Conservation (phyloP, 2,888 invertebrate species). For the Drosophila eohydei region DNA sequence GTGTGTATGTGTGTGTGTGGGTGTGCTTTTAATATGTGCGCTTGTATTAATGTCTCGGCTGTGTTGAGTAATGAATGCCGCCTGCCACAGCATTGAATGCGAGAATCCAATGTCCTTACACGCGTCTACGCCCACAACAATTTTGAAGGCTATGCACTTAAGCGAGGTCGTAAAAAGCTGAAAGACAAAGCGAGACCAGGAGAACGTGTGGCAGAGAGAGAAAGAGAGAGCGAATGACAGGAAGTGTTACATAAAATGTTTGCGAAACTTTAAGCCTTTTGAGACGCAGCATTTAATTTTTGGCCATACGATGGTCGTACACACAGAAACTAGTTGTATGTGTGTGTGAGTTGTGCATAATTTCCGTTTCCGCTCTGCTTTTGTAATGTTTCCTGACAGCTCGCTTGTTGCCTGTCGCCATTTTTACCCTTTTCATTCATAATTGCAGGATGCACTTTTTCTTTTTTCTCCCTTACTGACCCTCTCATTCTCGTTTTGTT, state of each 20-base stretch:
- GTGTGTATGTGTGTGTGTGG: conserved; percentile 12
- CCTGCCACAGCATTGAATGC: conserved; percentile 62
- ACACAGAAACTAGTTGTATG: conserved; percentile 1
- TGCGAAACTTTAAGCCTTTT: conserved; percentile 55
- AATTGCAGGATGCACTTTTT: conserved; percentile 73
- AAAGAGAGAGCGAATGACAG: neutral
- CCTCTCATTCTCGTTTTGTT: neutral
- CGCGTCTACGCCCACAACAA: conserved; percentile 32
- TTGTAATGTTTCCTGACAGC: conserved; percentile 53
- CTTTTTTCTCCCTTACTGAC: neutral
- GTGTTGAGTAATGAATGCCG: conserved; percentile 75
- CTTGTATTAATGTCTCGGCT: conserved; percentile 64
- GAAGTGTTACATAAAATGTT: conserved; percentile 45
- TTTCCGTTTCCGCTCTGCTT: conserved; percentile 53
- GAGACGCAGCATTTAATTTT: conserved; percentile 49
- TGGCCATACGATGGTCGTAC: conserved; percentile 19
- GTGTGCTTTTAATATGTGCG: conserved; percentile 54
- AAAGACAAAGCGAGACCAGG: conserved; percentile 10
- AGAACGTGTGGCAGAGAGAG: neutral
- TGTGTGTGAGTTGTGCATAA: conserved; percentile 30
- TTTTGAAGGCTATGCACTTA: conserved; percentile 76
- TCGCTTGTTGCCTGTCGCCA: conserved; percentile 45
- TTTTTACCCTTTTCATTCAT: conserved; percentile 63
- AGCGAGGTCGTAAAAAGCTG: conserved; percentile 69
- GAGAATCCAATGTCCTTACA: conserved; percentile 70